Evolutionary conservation across 2,888 invertebrate species (phyloP).

Genomic region (Synergus umbraculus): DNA sequence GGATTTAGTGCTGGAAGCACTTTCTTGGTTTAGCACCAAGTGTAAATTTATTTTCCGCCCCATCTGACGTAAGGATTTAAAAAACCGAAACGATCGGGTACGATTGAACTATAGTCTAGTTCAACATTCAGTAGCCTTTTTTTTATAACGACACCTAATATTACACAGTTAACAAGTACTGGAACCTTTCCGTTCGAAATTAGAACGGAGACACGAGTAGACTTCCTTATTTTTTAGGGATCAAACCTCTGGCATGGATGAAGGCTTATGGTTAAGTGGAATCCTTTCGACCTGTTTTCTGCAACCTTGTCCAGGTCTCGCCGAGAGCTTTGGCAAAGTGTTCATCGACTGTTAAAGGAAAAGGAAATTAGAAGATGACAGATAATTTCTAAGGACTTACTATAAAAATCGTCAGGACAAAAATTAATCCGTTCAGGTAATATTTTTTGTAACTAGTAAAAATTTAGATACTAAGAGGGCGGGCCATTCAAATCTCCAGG

Average conservation of each 20-base stretch:
- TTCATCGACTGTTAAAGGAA: conserved; percentile 70
- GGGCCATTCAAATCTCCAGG: too few species aligned
- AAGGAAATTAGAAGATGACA: not conserved
- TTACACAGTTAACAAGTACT: not conserved
- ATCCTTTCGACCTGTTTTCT: conserved; percentile 72
- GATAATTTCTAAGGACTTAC: not conserved
- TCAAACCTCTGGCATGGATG: not conserved
- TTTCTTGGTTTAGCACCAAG: not conserved
- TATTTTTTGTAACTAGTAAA: too few species aligned
- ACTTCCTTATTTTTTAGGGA: not conserved
- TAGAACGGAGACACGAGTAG: not conserved
- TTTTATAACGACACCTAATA: not conserved
- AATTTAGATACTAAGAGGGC: too few species aligned
- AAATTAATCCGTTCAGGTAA: not conserved
- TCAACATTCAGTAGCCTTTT: not conserved
- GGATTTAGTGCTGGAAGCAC: not conserved
- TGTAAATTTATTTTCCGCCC: not conserved
- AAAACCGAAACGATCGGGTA: conserved; percentile 1
- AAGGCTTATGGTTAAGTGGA: conserved; percentile 66
- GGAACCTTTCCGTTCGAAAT: conserved; percentile 4
- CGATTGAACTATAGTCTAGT: not conserved
- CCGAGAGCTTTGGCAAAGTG: conserved; percentile 76
- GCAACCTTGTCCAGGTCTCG: conserved; percentile 76
- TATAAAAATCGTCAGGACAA: not conserved
- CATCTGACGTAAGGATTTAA: not conserved